Evolutionary conservation across 2,113 vertebrate genomes (phyloP).

Genomic region (Planiliza haematocheilus): DNA sequence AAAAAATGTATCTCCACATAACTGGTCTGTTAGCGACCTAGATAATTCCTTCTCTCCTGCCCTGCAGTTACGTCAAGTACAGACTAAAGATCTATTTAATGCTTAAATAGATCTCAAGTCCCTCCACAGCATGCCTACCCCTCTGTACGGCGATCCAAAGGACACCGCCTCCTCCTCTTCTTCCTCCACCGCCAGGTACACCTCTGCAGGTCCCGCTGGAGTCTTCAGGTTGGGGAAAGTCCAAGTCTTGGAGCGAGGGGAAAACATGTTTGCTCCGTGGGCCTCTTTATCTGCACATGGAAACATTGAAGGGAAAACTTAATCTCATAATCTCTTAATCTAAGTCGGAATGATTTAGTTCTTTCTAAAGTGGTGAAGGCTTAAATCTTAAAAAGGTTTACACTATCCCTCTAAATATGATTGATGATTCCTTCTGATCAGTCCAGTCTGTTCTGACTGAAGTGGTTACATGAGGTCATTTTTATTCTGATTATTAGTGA

Average conservation of each 20-base stretch:
- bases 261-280: conserved; percentile 67
- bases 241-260: conserved; percentile 87
- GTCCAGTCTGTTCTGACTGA: too few relatives aligned
- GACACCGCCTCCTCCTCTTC: conserved; percentile 83
- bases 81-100: neutral
- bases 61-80: neutral
- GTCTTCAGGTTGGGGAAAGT: conserved; percentile 90
- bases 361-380: too few relatives aligned
- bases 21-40: conserved; percentile 25
- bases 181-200: conserved; percentile 85
- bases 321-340: too few relatives aligned
- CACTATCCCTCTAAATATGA: too few relatives aligned
- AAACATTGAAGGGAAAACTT: neutral
- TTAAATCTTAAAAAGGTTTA: too few relatives aligned
- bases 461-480: too few relatives aligned
- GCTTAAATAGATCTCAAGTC: too few relatives aligned
- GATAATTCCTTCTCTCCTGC: conserved; percentile 6
- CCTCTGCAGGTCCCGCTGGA: conserved; percentile 79
- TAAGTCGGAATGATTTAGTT: too few relatives aligned
- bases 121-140: conserved; percentile 43
- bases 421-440: too few relatives aligned
- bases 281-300: conserved; percentile 70
- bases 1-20: conserved; percentile 50
- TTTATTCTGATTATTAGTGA: too few relatives aligned
- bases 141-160: conserved; percentile 80